Percentiles rank a stretch among this genome's conserved stretches.
Conservation (phyloP, 2,113 vertebrate species). For the Clarias gariepinus region DNA sequence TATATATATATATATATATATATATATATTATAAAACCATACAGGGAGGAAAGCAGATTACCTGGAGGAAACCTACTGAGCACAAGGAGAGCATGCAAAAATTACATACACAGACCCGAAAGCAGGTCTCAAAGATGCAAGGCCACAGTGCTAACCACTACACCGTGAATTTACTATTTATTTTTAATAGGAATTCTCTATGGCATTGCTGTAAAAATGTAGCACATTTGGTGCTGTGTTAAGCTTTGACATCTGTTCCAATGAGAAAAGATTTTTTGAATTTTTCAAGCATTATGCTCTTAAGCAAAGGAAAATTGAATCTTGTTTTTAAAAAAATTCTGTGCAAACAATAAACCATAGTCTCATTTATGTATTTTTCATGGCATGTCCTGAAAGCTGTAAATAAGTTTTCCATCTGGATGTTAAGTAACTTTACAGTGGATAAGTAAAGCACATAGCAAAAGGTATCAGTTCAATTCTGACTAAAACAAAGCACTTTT, state of each 20-base stretch:
- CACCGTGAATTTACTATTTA: not conserved
- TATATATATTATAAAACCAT: no score
- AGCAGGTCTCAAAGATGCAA: no score
- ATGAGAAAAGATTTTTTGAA: not conserved
- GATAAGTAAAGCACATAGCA: not conserved
- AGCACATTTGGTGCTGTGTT: not conserved
- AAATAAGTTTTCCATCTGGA: not conserved
- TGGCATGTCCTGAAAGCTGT: not conserved
- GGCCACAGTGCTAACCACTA: no score
- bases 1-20: no score
- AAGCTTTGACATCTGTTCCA: not conserved
- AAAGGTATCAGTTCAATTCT: slow-evolving; percentile 23
- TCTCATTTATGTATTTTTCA: not conserved
- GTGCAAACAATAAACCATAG: not conserved
- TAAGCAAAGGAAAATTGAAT: no score
- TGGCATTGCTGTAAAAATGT: not conserved
- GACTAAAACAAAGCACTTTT: slow-evolving; percentile 31
- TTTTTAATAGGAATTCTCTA: not conserved
- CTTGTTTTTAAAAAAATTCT: not conserved
- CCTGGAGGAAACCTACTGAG: no score
- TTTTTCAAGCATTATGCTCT: not conserved
- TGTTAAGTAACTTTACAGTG: not conserved
- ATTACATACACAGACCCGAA: no score
- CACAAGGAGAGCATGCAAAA: no score
- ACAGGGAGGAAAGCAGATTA: no score